phyloP scores from a whole-genome alignment of 2,797 vertebrate species.

The Schizothorax lantsangensis region DNA sequence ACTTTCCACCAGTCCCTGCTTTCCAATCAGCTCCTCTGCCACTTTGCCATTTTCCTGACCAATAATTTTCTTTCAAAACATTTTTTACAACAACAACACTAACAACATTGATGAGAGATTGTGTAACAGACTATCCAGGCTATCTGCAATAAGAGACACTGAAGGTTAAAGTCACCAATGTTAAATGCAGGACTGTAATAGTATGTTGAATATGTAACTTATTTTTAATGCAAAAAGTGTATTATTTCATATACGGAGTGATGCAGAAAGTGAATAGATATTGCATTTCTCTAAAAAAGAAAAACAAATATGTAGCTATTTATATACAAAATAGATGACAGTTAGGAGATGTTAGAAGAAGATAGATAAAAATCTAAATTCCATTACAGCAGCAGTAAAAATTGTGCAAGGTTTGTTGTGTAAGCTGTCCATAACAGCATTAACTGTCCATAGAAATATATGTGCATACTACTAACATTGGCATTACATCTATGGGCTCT shows the following conservation, averaged over 20 bases:
- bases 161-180: not conserved
- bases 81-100: not conserved
- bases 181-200: not conserved
- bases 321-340: not conserved
- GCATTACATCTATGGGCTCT: not conserved
- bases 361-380: not conserved
- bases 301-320: not conserved
- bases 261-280: not conserved
- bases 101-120: not conserved
- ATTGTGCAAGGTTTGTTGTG: not conserved
- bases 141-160: not conserved
- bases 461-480: not conserved
- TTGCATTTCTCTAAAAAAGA: not conserved
- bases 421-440: constrained; percentile 1
- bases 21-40: constrained; percentile 20
- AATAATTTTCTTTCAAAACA: not conserved
- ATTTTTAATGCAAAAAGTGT: not conserved
- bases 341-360: not conserved
- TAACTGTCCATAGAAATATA: constrained; percentile 13
- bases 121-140: not conserved
- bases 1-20: constrained; percentile 58
- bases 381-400: not conserved
- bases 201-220: not conserved
- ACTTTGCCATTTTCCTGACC: constrained; percentile 19
- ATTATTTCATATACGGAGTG: not conserved